Conservation (phyloP, 2,113 vertebrate species). For the Lampris incognitus region DNA sequence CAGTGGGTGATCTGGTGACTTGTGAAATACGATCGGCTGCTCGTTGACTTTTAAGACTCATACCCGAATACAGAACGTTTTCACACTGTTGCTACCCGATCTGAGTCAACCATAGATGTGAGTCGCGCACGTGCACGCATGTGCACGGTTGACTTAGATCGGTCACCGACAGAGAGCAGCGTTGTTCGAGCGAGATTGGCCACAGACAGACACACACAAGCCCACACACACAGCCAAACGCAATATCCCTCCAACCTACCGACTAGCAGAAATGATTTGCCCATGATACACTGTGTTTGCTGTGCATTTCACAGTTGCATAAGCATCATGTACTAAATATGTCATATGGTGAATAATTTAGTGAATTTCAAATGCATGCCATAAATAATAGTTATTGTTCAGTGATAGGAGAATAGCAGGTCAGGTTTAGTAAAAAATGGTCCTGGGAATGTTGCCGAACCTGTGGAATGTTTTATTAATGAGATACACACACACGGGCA, state of each 20-base stretch:
- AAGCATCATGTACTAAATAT: slow-evolving; percentile 19
- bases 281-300: not conserved
- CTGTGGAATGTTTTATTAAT: not conserved
- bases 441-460: not conserved
- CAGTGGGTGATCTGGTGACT: too few species aligned
- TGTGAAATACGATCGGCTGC: too few species aligned
- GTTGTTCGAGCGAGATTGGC: too few species aligned
- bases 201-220: not conserved
- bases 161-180: too few species aligned
- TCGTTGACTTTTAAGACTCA: too few species aligned
- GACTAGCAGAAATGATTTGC: not conserved
- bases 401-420: not conserved
- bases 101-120: too few species aligned
- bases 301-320: slow-evolving; percentile 14
- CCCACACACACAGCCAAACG: not conserved
- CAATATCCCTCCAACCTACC: not conserved
- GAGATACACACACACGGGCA: too few species aligned
- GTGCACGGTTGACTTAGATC: too few species aligned
- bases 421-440: slow-evolving; percentile 11
- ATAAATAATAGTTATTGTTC: slow-evolving; percentile 13
- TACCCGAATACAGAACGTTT: too few species aligned
- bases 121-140: too few species aligned
- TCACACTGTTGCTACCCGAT: too few species aligned
- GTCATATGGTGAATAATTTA: slow-evolving; percentile 22
- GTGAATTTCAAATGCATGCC: slow-evolving; percentile 1